phyloP scores from a whole-genome alignment of 35 echinoderm and acorn worm species.

The Heliocidaris tuberculata region DNA sequence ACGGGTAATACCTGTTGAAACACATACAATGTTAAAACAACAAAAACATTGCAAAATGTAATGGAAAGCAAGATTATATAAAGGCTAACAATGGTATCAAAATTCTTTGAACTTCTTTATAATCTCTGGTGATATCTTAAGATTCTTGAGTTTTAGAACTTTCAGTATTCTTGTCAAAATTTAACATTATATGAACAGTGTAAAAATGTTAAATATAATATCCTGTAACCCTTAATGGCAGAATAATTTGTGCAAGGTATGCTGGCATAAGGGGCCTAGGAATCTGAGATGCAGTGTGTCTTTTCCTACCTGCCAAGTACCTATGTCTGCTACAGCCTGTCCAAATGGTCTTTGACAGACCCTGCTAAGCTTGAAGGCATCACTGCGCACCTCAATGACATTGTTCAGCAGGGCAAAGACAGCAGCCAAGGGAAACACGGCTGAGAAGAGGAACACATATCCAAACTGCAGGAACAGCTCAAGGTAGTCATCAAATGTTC shows the following conservation, averaged over 20 bases:
- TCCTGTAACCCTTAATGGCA: too few species aligned
- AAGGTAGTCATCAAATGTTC: constrained; percentile 99
- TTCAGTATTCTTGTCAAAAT: too few species aligned
- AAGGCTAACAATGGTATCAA: too few species aligned
- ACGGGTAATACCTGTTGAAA: too few species aligned
- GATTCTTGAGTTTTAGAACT: too few species aligned
- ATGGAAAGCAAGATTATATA: too few species aligned
- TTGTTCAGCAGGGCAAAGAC: constrained; percentile 92
- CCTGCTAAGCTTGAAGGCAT: constrained; percentile 93
- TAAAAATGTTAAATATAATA: too few species aligned
- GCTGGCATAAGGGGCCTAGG: neutral
- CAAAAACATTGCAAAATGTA: too few species aligned
- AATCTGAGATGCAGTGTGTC: neutral
- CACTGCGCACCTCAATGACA: constrained; percentile 90
- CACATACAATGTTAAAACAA: too few species aligned
- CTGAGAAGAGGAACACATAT: constrained; percentile 95
- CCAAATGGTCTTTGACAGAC: constrained; percentile 92
- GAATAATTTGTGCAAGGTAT: neutral
- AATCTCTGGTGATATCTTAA: too few species aligned
- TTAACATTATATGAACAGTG: too few species aligned
- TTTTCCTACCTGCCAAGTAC: constrained; percentile 84
- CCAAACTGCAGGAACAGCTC: constrained; percentile 99
- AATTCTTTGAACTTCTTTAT: too few species aligned
- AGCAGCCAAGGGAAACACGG: constrained; percentile 91
- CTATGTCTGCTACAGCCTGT: constrained; percentile 79